These are phyloP conservation scores for Hippocampus comes DNA, from an alignment of 2,113 vertebrate species.

Conservation along the genomic window DNA sequence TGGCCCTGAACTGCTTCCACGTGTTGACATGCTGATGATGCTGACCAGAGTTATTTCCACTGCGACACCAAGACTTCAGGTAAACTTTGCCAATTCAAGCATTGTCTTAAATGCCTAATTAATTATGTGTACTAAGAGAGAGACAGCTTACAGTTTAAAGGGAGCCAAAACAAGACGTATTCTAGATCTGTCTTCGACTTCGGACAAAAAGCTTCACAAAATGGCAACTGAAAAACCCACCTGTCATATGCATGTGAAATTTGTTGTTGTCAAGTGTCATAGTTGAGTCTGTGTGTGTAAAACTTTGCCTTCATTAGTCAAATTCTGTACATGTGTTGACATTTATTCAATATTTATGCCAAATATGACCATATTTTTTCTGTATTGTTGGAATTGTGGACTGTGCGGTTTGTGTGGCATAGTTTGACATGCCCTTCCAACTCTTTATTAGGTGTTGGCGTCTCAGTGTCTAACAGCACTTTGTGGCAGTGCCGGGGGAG, in stretches of 20 bases:
- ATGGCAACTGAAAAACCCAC: not conserved
- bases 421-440: not conserved
- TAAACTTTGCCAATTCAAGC: constrained; percentile 43
- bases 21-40: constrained; percentile 86
- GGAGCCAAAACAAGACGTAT: not conserved
- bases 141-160: not conserved
- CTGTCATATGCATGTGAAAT: not conserved
- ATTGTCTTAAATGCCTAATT: not conserved
- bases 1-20: constrained; percentile 91
- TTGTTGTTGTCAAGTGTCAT: not conserved
- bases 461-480: constrained; percentile 83
- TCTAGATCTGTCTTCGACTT: not conserved
- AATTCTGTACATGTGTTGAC: not conserved
- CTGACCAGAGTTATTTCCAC: constrained; percentile 85
- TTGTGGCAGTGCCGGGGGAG: constrained; percentile 85
- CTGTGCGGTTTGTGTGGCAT: not conserved
- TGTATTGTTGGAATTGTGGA: not conserved
- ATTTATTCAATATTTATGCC: not conserved
- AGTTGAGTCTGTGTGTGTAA: too few relatives aligned
- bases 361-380: not conserved
- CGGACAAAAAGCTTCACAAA: not conserved
- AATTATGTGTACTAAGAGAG: not conserved
- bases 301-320: too few relatives aligned
- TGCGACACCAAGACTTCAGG: constrained; percentile 85
- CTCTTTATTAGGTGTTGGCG: constrained; percentile 81